Percentiles rank a stretch among this genome's conserved stretches.
Conservation (phyloP, 2,797 vertebrate species). For the Helarctos malayanus region DNA sequence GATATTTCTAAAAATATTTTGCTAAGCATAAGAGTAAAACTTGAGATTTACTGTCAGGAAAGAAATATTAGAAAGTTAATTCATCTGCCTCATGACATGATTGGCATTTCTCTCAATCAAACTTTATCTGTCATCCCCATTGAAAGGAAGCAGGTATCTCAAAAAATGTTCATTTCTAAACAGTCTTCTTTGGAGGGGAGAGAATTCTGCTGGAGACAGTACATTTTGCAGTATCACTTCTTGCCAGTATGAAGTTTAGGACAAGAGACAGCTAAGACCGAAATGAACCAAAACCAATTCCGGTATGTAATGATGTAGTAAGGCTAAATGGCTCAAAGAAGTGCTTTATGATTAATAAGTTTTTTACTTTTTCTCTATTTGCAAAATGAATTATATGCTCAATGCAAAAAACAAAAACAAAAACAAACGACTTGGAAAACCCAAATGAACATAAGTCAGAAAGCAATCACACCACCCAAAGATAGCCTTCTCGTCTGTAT, state of each 20-base stretch:
- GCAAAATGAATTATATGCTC: conserved; percentile 27
- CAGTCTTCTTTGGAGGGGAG: conserved; percentile 42
- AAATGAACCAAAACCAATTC: conserved; percentile 7
- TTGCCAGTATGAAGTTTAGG: conserved; percentile 54
- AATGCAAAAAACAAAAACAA: neutral
- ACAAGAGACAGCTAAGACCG: conserved; percentile 1
- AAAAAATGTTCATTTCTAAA: conserved; percentile 68
- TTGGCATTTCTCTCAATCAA: conserved; percentile 74
- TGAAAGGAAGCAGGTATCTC: conserved; percentile 73
- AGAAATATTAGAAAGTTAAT: conserved; percentile 80
- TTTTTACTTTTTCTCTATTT: conserved; percentile 45
- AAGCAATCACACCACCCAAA: neutral
- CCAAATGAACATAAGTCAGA: conserved; percentile 17
- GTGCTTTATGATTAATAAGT: conserved; percentile 21
- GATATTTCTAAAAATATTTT: conserved; percentile 82
- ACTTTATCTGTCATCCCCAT: conserved; percentile 64
- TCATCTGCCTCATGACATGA: conserved; percentile 63
- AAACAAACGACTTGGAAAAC: neutral
- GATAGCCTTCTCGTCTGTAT: neutral
- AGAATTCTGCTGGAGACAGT: conserved; percentile 35
- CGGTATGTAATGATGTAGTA: conserved; percentile 7
- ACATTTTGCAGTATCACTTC: conserved; percentile 10
- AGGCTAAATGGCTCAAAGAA: conserved; percentile 49
- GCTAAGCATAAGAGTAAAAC: conserved; percentile 74
- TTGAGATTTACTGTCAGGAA: conserved; percentile 75